phyloP scores from a whole-genome alignment of 2,797 vertebrate species.

The Naso thynnoides region DNA sequence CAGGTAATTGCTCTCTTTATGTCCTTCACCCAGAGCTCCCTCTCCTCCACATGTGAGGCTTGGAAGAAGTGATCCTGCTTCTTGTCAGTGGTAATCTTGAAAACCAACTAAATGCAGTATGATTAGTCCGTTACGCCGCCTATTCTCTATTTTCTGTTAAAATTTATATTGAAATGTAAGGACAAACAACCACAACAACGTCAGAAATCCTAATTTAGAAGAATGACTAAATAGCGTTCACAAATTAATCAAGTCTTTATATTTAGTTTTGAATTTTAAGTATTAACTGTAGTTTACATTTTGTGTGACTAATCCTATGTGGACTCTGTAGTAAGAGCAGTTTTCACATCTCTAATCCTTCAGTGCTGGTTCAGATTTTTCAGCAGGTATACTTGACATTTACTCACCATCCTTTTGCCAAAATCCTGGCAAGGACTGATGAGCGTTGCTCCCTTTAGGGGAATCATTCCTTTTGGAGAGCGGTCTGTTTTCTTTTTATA shows the following conservation, averaged over 20 bases:
- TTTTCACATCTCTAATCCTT: not conserved
- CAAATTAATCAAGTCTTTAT: not conserved
- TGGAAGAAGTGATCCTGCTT: conserved; percentile 98
- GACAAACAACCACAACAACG: not conserved
- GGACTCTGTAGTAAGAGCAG: not conserved
- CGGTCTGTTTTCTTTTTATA: conserved; percentile 95
- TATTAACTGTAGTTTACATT: not conserved
- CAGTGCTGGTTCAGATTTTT: not conserved
- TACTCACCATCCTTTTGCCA: conserved; percentile 90
- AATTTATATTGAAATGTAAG: not conserved
- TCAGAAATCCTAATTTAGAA: not conserved
- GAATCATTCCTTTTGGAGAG: conserved; percentile 96
- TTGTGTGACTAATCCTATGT: not conserved
- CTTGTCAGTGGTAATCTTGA: conserved; percentile 91
- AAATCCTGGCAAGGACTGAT: conserved; percentile 93
- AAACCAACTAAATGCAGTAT: conserved; percentile 87
- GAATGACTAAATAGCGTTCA: not conserved
- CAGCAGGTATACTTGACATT: conserved; percentile 1
- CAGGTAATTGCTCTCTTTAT: conserved; percentile 89
- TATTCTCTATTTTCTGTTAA: not conserved
- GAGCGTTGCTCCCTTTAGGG: conserved; percentile 89
- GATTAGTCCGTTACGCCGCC: conserved; percentile 8
- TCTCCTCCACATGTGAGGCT: conserved; percentile 92
- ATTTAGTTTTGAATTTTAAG: not conserved
- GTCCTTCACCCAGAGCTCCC: conserved; percentile 94